A percentile compares a stretch with the other conserved stretches of the same genome.
These are phyloP conservation scores for Remorina albescens DNA, from an alignment of 2,797 vertebrate genomes.

Conservation along the genomic window DNA sequence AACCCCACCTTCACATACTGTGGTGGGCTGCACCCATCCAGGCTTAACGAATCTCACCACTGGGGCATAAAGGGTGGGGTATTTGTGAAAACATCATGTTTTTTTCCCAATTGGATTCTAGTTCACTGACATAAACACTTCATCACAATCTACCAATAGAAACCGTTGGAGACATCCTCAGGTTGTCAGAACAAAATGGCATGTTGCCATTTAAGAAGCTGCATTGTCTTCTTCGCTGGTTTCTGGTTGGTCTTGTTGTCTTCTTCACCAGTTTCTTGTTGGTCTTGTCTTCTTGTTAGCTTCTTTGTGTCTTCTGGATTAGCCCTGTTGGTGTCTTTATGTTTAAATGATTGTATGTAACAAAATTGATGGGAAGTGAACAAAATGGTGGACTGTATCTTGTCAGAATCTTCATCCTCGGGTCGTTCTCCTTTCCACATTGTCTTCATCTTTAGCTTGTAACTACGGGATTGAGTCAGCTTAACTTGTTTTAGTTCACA, in stretches of 20 bases:
- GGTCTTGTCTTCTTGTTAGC: too few relatives aligned
- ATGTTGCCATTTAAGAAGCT: too few relatives aligned
- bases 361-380: background rate
- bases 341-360: background rate
- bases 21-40: background rate
- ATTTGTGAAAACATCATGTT: too few relatives aligned
- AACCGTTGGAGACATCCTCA: constrained; percentile 13
- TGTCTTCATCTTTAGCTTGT: background rate
- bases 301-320: background rate
- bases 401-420: background rate
- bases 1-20: background rate
- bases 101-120: background rate
- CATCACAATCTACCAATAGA: background rate
- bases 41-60: background rate
- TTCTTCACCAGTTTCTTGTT: too few relatives aligned
- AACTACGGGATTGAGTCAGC: background rate
- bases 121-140: background rate
- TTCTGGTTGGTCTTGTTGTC: too few relatives aligned
- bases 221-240: too few relatives aligned
- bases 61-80: background rate
- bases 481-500: background rate
- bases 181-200: background rate
- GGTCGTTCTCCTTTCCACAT: background rate
- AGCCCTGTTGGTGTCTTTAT: background rate
- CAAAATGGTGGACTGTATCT: background rate